These are phyloP conservation scores for Stictonetta naevosa DNA, from an alignment of 2,113 vertebrate genomes.

Conservation along the genomic window DNA sequence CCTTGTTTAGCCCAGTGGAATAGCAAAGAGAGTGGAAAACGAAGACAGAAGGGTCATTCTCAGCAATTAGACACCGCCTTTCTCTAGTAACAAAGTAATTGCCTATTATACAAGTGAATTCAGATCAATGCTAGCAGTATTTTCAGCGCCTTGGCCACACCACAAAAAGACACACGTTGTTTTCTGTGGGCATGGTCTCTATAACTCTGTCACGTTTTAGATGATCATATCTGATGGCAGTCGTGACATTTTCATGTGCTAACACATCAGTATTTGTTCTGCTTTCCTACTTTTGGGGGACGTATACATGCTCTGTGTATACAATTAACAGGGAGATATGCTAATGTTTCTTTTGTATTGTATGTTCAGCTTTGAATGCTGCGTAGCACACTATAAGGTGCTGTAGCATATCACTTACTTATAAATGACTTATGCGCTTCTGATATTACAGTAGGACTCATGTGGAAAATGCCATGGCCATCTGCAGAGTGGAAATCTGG, in stretches of 20 bases:
- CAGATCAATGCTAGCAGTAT: neutral
- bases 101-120: neutral
- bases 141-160: neutral
- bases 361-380: neutral
- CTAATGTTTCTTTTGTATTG: neutral
- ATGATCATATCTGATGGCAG: neutral
- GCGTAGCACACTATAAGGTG: neutral
- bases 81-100: conserved; percentile 21
- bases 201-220: neutral
- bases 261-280: neutral
- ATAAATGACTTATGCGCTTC: conserved; percentile 43
- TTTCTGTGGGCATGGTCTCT: neutral
- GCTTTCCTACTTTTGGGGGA: neutral
- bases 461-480: neutral
- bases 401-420: conserved; percentile 25
- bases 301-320: neutral
- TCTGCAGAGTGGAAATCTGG: conserved; percentile 21
- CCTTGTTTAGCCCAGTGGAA: neutral
- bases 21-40: conserved; percentile 2
- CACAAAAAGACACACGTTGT: neutral
- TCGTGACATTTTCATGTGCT: neutral
- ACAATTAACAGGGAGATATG: neutral
- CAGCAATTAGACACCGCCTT: conserved; percentile 28
- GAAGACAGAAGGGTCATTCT: neutral
- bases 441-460: conserved; percentile 33